Evolutionary conservation across 2,888 invertebrate species (phyloP).

Genomic region (Lamellibrachia columna): DNA sequence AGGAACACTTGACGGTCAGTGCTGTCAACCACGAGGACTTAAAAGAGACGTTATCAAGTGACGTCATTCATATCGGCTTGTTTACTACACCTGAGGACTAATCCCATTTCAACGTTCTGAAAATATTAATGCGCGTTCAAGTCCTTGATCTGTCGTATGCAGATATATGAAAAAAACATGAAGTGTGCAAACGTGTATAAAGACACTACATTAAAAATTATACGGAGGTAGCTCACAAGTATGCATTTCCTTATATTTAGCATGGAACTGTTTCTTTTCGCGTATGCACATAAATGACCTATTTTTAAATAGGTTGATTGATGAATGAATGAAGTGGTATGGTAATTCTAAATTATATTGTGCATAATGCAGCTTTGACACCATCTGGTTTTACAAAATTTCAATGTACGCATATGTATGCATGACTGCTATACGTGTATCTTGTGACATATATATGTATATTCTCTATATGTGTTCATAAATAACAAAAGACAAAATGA

Average conservation of each 20-base stretch:
- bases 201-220: background rate
- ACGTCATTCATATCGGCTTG: background rate
- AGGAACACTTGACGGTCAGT: background rate
- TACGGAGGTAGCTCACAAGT: background rate
- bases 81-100: background rate
- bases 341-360: background rate
- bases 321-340: background rate
- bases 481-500: conserved; percentile 10
- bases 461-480: background rate
- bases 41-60: background rate
- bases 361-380: background rate
- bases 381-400: background rate
- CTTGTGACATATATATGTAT: background rate
- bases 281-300: background rate
- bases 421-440: background rate
- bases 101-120: background rate
- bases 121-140: background rate
- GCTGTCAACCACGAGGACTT: background rate
- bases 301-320: conserved; percentile 6
- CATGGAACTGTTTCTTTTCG: background rate
- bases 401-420: conserved; percentile 12
- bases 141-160: background rate
- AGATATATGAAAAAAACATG: background rate
- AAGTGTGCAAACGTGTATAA: background rate
- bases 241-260: background rate